Evolutionary conservation across 2,113 vertebrate genomes (phyloP), one percentile per base, ranked within the genome.

Genomic region (Stercorarius parasiticus): DNA sequence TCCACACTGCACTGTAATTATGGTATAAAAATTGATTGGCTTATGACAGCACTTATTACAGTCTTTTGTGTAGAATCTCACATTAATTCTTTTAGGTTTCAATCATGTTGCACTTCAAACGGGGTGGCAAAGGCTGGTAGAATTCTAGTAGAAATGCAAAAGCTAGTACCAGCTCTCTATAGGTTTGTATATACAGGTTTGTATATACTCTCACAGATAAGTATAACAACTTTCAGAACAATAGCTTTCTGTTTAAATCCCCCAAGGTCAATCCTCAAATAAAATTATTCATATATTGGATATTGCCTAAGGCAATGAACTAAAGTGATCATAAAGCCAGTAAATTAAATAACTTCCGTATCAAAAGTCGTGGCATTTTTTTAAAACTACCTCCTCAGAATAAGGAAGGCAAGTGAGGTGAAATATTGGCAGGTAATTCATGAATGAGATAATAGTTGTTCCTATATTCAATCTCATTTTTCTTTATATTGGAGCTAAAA

Each of bases 1-100:
- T 81, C 66, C 47, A 70, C 15, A 27, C n/a, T 61, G 59, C 61
- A 40, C 66, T 70, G 19, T 81, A 96, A 91, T 97, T 95, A 86
- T 42, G 61, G 38, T 82, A 69, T 76, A 93, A 91, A 88, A 95
- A 91, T 69, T 91, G 93, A 91, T 79, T 94, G 65, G 40, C 55
- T 95, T 1, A 0, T 94, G 93, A 86, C 89, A 95, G 73, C 64
- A 73, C 34, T 93, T 97, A 92, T 53, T 96, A 79, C 82, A 95
- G 71, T 87, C 1, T 88, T 93, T 89, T 90, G 27, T 81, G 49
- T 50, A 65, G 55, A 61, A 85, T 87, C 90, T 94, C 55, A 34
- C 42, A 21, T 90, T 86, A 5, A 3, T 78, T 94, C 43, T 96
- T 96, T 61, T 81, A 91, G 79, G 50, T 77, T 95, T 94, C 79